Base-by-base conservation (phyloP, 2,888 invertebrate genomes). In the Pseudolycoriella hygida region DNA sequence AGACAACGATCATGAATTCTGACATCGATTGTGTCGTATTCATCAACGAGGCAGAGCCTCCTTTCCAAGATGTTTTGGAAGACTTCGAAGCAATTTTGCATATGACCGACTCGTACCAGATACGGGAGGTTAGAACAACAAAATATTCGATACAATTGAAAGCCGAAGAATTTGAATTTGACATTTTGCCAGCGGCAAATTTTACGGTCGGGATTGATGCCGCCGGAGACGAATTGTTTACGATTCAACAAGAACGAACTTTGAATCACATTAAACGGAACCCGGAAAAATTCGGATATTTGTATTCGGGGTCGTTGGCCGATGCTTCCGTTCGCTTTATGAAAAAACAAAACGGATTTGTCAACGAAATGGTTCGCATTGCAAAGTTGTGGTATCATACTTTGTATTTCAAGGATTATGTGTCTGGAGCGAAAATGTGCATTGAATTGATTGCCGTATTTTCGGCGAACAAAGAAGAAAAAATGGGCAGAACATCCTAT, bases 231-330 rank as follows among this genome's bases (percentile, higher is more conserved):
- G 8, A 15, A 2, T 31, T 31, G 14, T 25, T 25, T 17, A 31
- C 17, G 8, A 30, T 14, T 10, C 42, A 42, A 17, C 42, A 31
- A 30, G 15, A 30, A 25, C 2, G 12, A 17, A 31, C 31, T 2
- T 31, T 42, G 42, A 10, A 31, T 2, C 3, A 5, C 2, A 42
- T 42, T 31, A 31, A 15, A 31, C 2, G 12, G 17, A 17, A 42
- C 30, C 42, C 42, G 31, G 31, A 14, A 14, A 42, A 15, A 17
- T 15, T 25, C 17, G 30, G 42, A 17, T 42, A 42, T 15, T 30
- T 17, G 42, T 42, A 42, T 31, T 42, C 42, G 15, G 31, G 42
- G 17, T 42, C 42, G 31, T 42, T 42, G 42, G 42, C 42, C 6
- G 15, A 42, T 2, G 25, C 42, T 5, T 3, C 42, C 14, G 12